phyloP scores from a whole-genome alignment of 2,113 vertebrate genomes.

The Notothenia coriiceps region DNA sequence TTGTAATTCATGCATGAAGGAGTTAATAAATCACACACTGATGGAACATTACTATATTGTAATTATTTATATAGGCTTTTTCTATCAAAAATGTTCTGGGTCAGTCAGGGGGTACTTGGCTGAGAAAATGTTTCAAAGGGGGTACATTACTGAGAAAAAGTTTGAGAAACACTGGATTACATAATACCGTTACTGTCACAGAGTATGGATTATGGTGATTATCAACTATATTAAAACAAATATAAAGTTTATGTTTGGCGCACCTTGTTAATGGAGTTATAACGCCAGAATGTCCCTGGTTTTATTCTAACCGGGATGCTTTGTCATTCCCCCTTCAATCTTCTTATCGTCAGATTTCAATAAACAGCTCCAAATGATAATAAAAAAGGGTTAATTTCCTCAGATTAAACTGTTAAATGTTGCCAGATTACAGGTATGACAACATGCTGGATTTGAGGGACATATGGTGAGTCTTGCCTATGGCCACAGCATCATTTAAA shows the following conservation, averaged over 20 bases:
- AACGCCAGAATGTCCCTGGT: background rate
- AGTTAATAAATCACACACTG: no score
- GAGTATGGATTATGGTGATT: background rate
- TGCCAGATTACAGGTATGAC: constrained; percentile 11
- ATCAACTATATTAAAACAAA: background rate
- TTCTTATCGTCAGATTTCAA: background rate
- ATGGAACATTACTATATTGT: no score
- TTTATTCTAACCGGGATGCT: background rate
- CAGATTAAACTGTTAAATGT: background rate
- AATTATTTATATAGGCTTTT: no score
- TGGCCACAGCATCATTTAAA: constrained; percentile 59
- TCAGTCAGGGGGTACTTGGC: no score
- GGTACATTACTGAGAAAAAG: no score
- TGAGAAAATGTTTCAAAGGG: no score
- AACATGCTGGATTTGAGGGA: background rate
- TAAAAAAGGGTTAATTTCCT: background rate
- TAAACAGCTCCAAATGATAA: background rate
- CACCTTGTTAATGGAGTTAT: no score
- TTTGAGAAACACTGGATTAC: background rate
- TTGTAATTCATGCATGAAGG: no score
- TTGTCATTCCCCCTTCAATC: background rate
- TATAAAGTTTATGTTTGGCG: no score
- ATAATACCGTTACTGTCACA: background rate
- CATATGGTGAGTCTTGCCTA: constrained; percentile 23
- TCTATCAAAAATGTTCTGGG: no score